Percentiles rank a stretch among this genome's conserved stretches.
These are phyloP conservation scores for Alligator sinensis DNA, from an alignment of 2,113 vertebrate species.

Conservation along the genomic window DNA sequence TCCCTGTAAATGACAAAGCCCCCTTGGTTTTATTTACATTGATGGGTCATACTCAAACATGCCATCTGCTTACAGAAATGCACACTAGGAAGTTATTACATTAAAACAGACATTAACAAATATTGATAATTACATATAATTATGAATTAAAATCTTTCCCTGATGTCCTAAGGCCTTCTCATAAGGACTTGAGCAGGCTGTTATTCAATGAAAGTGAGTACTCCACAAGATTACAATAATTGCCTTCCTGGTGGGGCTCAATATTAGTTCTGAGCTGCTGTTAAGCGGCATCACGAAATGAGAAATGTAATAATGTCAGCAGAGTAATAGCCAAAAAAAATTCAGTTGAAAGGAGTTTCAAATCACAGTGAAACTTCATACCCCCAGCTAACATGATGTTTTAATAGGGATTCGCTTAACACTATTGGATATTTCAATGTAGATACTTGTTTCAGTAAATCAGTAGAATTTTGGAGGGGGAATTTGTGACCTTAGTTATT, in stretches of 20 bases:
- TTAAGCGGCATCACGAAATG: background rate
- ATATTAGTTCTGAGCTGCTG: background rate
- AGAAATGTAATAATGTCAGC: background rate
- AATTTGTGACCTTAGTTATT: constrained; percentile 47
- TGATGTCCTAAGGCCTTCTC: background rate
- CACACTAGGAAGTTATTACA: background rate
- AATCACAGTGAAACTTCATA: background rate
- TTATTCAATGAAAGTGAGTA: background rate
- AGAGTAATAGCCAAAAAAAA: background rate
- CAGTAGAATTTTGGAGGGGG: constrained; percentile 22
- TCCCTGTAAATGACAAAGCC: constrained; percentile 16
- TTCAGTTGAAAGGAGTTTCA: background rate
- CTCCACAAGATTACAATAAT: background rate
- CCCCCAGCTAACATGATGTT: background rate
- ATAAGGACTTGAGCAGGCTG: too few species aligned
- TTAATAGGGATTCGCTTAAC: constrained; percentile 15
- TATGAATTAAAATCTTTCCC: too few species aligned
- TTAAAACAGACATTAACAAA: background rate
- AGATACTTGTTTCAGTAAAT: constrained; percentile 40
- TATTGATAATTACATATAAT: background rate
- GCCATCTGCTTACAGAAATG: constrained; percentile 50
- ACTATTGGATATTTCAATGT: background rate
- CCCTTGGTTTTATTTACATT: constrained; percentile 22
- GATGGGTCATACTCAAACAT: background rate
- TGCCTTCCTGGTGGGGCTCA: background rate